phyloP scores from a whole-genome alignment of 2,113 vertebrate species.

The Neoarius graeffei region DNA sequence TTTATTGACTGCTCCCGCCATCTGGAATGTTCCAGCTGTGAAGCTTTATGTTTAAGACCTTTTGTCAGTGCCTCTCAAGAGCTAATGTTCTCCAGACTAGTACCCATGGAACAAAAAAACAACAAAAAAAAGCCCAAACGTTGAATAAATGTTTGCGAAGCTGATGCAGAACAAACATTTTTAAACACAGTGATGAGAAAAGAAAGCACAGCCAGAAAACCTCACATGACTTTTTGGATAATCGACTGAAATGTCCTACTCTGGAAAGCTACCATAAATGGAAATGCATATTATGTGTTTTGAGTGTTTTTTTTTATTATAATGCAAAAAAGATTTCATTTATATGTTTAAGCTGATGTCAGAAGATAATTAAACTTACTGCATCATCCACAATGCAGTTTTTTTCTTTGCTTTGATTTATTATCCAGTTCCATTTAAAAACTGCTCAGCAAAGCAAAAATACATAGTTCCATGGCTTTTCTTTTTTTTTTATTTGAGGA shows the following conservation, averaged over 20 bases:
- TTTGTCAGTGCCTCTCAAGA: slow-evolving; percentile 53
- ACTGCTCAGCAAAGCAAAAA: slow-evolving; percentile 1
- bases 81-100: slow-evolving; percentile 37
- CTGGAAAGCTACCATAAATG: background rate
- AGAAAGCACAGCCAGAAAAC: background rate
- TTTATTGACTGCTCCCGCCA: slow-evolving; percentile 69
- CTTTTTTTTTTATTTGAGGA: slow-evolving; percentile 4
- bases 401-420: slow-evolving; percentile 9
- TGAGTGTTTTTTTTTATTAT: background rate
- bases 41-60: slow-evolving; percentile 55
- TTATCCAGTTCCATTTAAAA: slow-evolving; percentile 16
- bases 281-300: background rate
- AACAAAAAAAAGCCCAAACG: background rate
- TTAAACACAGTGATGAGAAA: background rate
- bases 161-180: slow-evolving; percentile 14
- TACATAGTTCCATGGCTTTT: background rate
- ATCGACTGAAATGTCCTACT: background rate
- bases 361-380: background rate
- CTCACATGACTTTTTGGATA: background rate
- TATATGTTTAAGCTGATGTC: background rate
- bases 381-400: background rate
- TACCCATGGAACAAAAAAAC: slow-evolving; percentile 13
- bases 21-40: slow-evolving; percentile 66
- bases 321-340: background rate
- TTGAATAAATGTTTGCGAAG: slow-evolving; percentile 23